Evolutionary conservation across 2,797 vertebrate genomes (phyloP).

Genomic region (Pipistrellus kuhlii): DNA sequence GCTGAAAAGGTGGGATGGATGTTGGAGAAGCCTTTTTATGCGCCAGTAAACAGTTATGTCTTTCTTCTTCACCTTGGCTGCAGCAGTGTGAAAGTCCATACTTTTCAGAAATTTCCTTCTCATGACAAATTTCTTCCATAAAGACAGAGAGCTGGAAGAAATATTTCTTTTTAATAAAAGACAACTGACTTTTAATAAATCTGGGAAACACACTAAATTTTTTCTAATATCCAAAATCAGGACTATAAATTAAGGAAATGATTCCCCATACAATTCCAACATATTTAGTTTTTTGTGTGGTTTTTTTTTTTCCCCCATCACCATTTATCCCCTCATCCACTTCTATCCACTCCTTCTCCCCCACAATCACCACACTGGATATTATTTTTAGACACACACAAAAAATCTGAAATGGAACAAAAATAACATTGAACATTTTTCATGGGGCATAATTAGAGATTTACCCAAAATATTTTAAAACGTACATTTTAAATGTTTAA

Average conservation of each 20-base stretch:
- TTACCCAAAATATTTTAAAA: not conserved
- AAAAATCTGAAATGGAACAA: not conserved
- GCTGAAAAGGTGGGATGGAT: slow-evolving; percentile 58
- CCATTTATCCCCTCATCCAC: not conserved
- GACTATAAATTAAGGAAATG: not conserved
- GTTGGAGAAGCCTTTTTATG: slow-evolving; percentile 62
- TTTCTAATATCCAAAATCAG: not conserved
- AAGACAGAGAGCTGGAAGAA: slow-evolving; percentile 72
- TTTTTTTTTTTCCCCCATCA: not conserved
- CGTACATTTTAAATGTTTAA: not conserved
- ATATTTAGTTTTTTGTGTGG: not conserved
- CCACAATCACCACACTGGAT: not conserved
- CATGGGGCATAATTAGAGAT: not conserved
- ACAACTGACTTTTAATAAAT: not conserved
- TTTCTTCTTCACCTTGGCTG: slow-evolving; percentile 67
- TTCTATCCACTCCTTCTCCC: not conserved
- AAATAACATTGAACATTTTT: not conserved
- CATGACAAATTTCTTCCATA: slow-evolving; percentile 82
- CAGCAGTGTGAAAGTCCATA: slow-evolving; percentile 78
- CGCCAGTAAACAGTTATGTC: slow-evolving; percentile 79
- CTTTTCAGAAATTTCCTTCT: slow-evolving; percentile 70
- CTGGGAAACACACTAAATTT: not conserved
- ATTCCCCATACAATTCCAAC: not conserved
- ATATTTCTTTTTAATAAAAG: not conserved
- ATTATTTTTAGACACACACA: slow-evolving; percentile 14